Percentiles rank a stretch among this genome's conserved stretches.
phyloP scores from a whole-genome alignment of 2,888 invertebrate genomes.

The Ormyrus nitidulus region DNA sequence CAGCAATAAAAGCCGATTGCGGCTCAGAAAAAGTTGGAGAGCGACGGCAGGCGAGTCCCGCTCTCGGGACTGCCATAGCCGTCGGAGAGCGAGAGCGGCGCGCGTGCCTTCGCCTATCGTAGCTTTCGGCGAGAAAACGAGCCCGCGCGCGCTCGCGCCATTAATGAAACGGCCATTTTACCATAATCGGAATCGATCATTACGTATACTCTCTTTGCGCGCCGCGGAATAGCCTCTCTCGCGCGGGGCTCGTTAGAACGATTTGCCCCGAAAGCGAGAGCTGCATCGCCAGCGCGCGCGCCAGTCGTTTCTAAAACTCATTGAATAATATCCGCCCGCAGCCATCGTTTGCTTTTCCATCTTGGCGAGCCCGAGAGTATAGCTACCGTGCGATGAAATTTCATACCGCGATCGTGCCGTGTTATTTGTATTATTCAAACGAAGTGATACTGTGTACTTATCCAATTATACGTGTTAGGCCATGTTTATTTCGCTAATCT shows the following conservation, averaged over 20 bases:
- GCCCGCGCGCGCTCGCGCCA: not conserved
- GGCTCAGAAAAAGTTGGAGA: constrained; percentile 13
- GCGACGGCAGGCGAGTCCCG: constrained; percentile 39
- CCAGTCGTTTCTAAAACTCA: constrained; percentile 34
- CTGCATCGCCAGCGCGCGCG: not conserved
- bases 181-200: constrained; percentile 53
- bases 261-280: constrained; percentile 31
- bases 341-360: constrained; percentile 47
- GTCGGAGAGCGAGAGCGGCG: constrained; percentile 7
- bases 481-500: constrained; percentile 13
- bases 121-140: constrained; percentile 27
- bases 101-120: not conserved
- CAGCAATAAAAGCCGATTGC: no score
- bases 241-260: constrained; percentile 27
- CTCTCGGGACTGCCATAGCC: not conserved
- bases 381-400: constrained; percentile 47
- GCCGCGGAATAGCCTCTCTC: not conserved
- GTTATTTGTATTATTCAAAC: constrained; percentile 42
- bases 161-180: constrained; percentile 37
- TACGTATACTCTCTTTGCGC: constrained; percentile 31
- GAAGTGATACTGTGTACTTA: constrained; percentile 35
- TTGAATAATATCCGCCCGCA: constrained; percentile 49
- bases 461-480: constrained; percentile 36
- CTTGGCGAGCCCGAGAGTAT: not conserved
- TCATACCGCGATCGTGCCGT: constrained; percentile 18